These are phyloP conservation scores for Parnassius mnemosyne DNA, from an alignment of 2,888 invertebrate species.

Conservation along the genomic window DNA sequence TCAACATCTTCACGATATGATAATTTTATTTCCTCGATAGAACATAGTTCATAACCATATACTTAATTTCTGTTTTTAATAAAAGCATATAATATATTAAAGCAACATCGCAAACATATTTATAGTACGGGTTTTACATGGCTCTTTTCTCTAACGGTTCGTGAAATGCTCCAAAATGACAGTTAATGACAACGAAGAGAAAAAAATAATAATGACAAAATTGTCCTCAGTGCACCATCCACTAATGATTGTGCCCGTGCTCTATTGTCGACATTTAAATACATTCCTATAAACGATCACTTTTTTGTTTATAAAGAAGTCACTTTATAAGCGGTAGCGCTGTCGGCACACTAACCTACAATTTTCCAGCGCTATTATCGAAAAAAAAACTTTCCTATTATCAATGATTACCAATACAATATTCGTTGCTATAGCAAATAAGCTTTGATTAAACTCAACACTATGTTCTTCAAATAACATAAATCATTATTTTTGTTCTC, in stretches of 20 bases:
- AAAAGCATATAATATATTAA: background rate
- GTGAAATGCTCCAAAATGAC: conserved; percentile 64
- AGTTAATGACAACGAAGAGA: conserved; percentile 59
- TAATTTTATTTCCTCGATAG: no score
- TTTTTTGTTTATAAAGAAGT: conserved; percentile 33
- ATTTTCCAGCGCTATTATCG: conserved; percentile 27
- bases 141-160: conserved; percentile 56
- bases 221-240: conserved; percentile 51
- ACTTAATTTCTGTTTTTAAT: background rate
- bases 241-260: conserved; percentile 49
- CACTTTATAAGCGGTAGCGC: conserved; percentile 40
- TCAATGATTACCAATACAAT: conserved; percentile 1
- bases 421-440: conserved; percentile 13
- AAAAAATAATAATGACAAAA: conserved; percentile 54
- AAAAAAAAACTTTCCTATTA: conserved; percentile 35
- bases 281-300: conserved; percentile 35
- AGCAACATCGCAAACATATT: conserved; percentile 36
- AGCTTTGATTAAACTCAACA: background rate
- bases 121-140: conserved; percentile 35
- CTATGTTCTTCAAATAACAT: conserved; percentile 11
- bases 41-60: no score
- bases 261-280: conserved; percentile 52
- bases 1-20: no score
- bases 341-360: conserved; percentile 43
- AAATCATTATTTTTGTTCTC: conserved; percentile 20